These are phyloP conservation scores for Gambusia yucatana DNA, from an alignment of 2,797 vertebrate species.

Conservation along the genomic window DNA sequence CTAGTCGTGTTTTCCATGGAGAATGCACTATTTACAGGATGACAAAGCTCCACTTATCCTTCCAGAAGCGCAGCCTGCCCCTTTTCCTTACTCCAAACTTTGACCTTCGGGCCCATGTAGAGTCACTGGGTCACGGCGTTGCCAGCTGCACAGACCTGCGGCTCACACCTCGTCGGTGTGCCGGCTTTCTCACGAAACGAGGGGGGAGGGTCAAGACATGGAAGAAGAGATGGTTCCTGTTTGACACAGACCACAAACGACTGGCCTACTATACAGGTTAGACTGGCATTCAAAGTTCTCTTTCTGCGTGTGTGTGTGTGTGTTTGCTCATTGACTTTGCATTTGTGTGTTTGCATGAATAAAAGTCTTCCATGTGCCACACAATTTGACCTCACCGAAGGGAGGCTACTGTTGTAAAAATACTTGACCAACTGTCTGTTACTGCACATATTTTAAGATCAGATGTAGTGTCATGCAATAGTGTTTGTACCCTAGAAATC, in stretches of 20 bases:
- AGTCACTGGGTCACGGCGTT: conserved; percentile 87
- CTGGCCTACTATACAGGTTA: conserved; percentile 90
- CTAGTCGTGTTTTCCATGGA: conserved; percentile 4
- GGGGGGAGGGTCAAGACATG: conserved; percentile 92
- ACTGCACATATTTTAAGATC: fast-evolving
- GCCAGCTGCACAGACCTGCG: conserved; percentile 81
- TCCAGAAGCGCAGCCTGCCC: conserved; percentile 63
- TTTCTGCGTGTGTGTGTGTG: conserved; percentile 14
- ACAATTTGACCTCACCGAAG: not conserved
- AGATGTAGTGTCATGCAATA: not conserved
- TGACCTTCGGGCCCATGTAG: conserved; percentile 87
- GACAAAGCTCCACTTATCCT: conserved; percentile 17
- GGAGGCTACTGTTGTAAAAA: conserved; percentile 11
- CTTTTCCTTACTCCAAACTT: conserved; percentile 80
- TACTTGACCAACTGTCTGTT: not conserved
- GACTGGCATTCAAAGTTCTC: conserved; percentile 33
- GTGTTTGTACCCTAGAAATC: not conserved
- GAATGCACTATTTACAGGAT: conserved; percentile 5
- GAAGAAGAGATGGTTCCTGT: conserved; percentile 93
- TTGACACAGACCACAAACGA: conserved; percentile 87
- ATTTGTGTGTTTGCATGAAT: conserved; percentile 31
- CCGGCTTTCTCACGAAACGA: conserved; percentile 89
- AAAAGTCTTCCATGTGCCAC: conserved; percentile 17
- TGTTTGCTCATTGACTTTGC: conserved; percentile 18
- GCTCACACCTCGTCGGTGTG: conserved; percentile 82